These are phyloP conservation scores for Mus minutoides DNA, from an alignment of 2,797 vertebrate genomes.

Conservation along the genomic window DNA sequence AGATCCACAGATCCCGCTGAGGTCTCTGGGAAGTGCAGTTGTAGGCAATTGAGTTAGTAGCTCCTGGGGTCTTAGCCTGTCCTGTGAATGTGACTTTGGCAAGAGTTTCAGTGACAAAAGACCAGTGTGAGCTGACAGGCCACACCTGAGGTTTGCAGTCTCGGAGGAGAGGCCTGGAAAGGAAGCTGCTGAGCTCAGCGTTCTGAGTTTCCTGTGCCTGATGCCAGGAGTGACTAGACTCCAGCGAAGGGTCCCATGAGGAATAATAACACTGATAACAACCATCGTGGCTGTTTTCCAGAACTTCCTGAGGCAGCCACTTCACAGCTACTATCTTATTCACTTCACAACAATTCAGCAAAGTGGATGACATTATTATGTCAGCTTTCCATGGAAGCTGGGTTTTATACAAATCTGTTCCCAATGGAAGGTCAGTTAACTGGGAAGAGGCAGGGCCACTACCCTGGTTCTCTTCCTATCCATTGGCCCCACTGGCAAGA, in stretches of 20 bases:
- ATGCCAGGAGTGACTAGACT: not conserved
- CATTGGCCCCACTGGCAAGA: not conserved
- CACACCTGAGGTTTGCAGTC: not conserved
- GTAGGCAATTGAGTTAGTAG: not conserved
- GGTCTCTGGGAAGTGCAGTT: not conserved
- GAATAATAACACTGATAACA: not conserved
- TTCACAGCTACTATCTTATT: not conserved
- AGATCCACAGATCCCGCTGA: not conserved
- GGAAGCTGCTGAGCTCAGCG: not conserved
- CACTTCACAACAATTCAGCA: not conserved
- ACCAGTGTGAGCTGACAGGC: not conserved
- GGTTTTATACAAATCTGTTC: not conserved
- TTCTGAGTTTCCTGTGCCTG: not conserved
- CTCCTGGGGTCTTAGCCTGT: not conserved
- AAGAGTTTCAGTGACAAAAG: not conserved
- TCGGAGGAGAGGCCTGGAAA: not conserved
- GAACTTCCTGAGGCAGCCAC: not conserved
- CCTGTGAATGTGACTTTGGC: not conserved
- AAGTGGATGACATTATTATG: not conserved
- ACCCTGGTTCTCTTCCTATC: not conserved
- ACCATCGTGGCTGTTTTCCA: not conserved
- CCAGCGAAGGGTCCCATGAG: not conserved
- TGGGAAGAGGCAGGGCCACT: not conserved
- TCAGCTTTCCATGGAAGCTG: not conserved
- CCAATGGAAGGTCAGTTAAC: not conserved